These are phyloP conservation scores for Nomada flava DNA, from an alignment of 2,888 invertebrate genomes.

Conservation along the genomic window DNA sequence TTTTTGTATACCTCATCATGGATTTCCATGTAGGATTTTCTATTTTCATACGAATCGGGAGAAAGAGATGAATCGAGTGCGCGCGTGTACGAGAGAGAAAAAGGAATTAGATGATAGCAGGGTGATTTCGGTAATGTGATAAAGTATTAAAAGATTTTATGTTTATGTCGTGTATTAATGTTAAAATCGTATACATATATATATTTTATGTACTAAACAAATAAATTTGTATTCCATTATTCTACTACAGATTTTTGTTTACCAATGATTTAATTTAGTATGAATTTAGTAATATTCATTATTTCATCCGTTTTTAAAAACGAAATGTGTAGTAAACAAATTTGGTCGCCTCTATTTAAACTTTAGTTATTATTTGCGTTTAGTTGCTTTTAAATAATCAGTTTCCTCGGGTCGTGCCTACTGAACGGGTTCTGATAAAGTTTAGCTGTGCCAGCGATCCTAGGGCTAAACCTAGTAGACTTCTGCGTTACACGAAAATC, in stretches of 20 bases:
- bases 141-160: slow-evolving; percentile 55
- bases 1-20: slow-evolving; percentile 71
- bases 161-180: slow-evolving; percentile 64
- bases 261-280: neutral
- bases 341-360: no score
- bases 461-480: no score
- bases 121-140: slow-evolving; percentile 64
- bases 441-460: no score
- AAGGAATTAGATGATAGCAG: slow-evolving; percentile 54
- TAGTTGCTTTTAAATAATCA: no score
- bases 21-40: slow-evolving; percentile 69
- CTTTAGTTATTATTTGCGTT: no score
- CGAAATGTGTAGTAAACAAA: no score
- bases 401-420: no score
- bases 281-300: neutral
- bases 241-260: slow-evolving; percentile 32
- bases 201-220: slow-evolving; percentile 67
- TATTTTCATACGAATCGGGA: slow-evolving; percentile 71
- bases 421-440: no score
- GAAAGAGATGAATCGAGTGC: slow-evolving; percentile 3
- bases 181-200: slow-evolving; percentile 64
- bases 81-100: slow-evolving; percentile 1
- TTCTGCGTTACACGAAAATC: no score
- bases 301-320: no score
- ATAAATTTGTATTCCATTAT: slow-evolving; percentile 69